Conservation (phyloP, 2,113 vertebrate species). For the Columbina picui region DNA sequence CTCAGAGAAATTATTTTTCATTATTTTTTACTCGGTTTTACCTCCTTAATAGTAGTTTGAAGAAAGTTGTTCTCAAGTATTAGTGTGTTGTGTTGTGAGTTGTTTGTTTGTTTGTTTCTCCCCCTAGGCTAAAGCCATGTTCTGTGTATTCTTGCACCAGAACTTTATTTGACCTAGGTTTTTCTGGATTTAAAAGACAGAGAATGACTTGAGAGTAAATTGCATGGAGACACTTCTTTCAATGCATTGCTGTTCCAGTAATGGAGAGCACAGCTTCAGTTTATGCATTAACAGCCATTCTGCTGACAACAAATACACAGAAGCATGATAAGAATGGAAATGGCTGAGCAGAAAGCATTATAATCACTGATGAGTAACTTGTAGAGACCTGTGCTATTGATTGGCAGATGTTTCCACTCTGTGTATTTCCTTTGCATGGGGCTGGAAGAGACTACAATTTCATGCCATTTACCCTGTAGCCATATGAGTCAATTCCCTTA, state of each 20-base stretch:
- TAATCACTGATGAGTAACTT: neutral
- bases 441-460: neutral
- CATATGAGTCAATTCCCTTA: neutral
- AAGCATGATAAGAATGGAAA: neutral
- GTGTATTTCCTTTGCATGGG: neutral
- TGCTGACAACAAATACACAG: neutral
- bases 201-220: neutral
- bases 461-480: neutral
- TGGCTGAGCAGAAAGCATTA: neutral
- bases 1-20: neutral
- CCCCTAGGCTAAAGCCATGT: neutral
- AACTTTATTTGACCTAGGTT: neutral
- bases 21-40: neutral
- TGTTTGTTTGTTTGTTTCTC: neutral
- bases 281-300: neutral
- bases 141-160: neutral
- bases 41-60: neutral
- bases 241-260: neutral
- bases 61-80: neutral
- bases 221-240: neutral
- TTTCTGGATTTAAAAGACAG: neutral
- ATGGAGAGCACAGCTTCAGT: neutral
- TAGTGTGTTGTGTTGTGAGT: too few relatives aligned
- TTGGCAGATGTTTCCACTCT: neutral
- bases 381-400: rapidly evolving